These are phyloP conservation scores for Esox niger DNA, from an alignment of 2,113 vertebrate genomes.

Conservation along the genomic window DNA sequence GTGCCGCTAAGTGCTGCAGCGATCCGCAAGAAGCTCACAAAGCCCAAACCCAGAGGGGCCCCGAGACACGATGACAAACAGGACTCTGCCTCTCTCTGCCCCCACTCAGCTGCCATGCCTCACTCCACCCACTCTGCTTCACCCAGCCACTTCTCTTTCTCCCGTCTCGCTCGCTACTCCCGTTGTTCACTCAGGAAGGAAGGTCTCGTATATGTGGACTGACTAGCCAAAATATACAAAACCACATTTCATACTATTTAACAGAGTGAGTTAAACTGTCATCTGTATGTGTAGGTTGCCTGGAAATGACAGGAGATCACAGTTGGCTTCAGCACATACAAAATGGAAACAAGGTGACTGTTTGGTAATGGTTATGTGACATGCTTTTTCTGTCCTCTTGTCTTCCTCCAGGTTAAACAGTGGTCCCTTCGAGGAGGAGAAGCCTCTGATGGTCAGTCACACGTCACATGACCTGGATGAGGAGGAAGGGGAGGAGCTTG, in stretches of 20 bases:
- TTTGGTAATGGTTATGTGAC: not conserved
- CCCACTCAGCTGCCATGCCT: conserved; percentile 6
- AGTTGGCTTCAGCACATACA: too few relatives aligned
- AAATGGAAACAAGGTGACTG: not conserved
- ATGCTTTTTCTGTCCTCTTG: not conserved
- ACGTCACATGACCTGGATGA: conserved; percentile 87
- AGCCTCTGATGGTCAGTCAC: conserved; percentile 76
- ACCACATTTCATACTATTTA: conserved; percentile 2
- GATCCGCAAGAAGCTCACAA: conserved; percentile 42
- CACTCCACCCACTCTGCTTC: not conserved
- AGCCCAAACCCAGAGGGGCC: conserved; percentile 63
- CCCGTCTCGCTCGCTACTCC: not conserved
- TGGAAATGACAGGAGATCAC: too few relatives aligned
- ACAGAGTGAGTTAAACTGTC: not conserved
- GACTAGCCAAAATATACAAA: conserved; percentile 10
- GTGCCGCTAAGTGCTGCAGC: conserved; percentile 67
- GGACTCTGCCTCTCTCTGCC: conserved; percentile 48
- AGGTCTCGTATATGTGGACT: conserved; percentile 23
- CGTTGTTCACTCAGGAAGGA: conserved; percentile 19
- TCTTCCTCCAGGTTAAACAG: conserved; percentile 80
- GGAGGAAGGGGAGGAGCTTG: conserved; percentile 87
- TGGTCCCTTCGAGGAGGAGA: conserved; percentile 87
- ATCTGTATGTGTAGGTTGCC: not conserved
- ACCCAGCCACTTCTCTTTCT: not conserved
- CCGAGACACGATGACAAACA: conserved; percentile 65